Evolutionary conservation across 1,140 invertebrate species (phyloP), one percentile per base, ranked within the genome.

Genomic region (Melitaea cinxia): DNA sequence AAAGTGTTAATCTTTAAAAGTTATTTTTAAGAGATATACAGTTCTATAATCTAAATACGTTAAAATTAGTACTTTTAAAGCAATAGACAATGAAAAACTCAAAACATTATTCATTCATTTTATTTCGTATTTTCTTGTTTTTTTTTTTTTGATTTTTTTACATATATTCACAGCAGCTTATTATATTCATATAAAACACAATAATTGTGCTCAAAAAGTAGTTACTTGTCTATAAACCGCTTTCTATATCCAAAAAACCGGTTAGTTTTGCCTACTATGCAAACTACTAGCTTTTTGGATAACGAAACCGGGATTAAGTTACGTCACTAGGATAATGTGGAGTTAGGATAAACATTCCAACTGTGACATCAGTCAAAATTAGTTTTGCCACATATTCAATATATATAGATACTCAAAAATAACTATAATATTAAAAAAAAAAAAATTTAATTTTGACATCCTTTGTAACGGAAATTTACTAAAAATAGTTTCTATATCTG

Each of bases 151-250:
- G 35, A 70, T 59, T 70, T 76, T 80, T 78, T 55, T 77, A 70
- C 30, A 33, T 62, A 64, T 83, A 77, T 80, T 78, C 74, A 82
- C 81, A 83, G 73, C 72, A 55, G 78, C 69, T 77, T 82, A 57
- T 45, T 28, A 82, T 53, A 72, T 61, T 68, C 59, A 71, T 64
- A 64, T 66, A 65, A 49, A 75, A 78, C 58, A 76, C 67, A 70
- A 30, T 53, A 52, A 26, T 79, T 82, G 80, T 80, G 78, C 76
- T 74, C 56, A 61, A 47, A 47, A 47, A 47, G 42, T 39, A 17
- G 14, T 14, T 39, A 39, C 37, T n/a, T n/a, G n/a, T n/a, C n/a
- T n/a, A n/a, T n/a, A n/a, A n/a, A n/a, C n/a, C n/a, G n/a, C n/a
- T n/a, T n/a, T n/a, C n/a, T n/a, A n/a, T n/a, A n/a, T n/a, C n/a